Evolutionary conservation across 2,113 vertebrate genomes (phyloP), one percentile per base, ranked within the genome.

Genomic region (Crotalus tigris): DNA sequence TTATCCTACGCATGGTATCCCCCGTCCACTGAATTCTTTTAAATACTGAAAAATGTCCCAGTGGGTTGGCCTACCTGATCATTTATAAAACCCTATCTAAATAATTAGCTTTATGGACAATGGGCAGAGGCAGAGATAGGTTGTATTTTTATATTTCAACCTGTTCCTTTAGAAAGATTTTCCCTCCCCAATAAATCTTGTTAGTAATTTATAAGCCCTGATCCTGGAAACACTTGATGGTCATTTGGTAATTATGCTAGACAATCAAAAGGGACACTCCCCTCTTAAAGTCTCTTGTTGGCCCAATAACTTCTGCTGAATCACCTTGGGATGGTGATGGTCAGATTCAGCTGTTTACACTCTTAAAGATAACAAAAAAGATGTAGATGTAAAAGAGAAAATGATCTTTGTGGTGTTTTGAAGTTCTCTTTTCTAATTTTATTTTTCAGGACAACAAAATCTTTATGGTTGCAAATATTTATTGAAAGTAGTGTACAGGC

Each of bases 401-500:
- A 55, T 15, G 58, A 53, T 87, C 26, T 33, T 87, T 64, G 87
- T 69, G 81, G 55, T 87, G 26, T 93, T 61, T 85, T 94, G 92
- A 75, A 8, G 51, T 64, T 26, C 59, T 2, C 0, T 15, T 59
- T 75, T 93, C 64, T 88, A 55, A 88, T 33, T 53, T 91, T 91
- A 64, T 88, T 85, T 54, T 86, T 93, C 59, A 91, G 69, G 26
- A 59, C 15, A 26, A 39, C 19, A 59, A 53, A 92, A 44, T 53
- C 64, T 69, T 61, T 19, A 89, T 44, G 29, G 19, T 87, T 90
- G 75, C 94, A 87, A 93, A 64, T 96, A 96, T 96, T 96, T 96
- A 96, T 96, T 96, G 93, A 95, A 29, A 57, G 58, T 61, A 46
- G 13, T 90, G 91, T 92, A 94, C 93, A 93, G 91, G 49, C 29